Conservation (phyloP, 1,140 invertebrate species). For the Bombus sibiricus region DNA sequence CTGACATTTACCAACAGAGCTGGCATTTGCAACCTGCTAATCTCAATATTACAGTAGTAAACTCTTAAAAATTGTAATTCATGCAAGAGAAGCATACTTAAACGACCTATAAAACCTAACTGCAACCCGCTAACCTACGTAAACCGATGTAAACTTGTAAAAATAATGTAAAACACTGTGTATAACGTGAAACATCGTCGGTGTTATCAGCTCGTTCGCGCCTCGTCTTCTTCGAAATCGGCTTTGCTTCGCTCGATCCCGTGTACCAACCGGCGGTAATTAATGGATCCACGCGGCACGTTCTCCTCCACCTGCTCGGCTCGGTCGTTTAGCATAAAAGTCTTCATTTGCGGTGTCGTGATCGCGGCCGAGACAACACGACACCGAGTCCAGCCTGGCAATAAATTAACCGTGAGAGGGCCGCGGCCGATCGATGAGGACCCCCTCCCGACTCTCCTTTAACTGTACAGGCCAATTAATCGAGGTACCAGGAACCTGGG, state of each 20-base stretch:
- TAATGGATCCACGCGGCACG: slow-evolving; percentile 37
- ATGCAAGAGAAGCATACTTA: not conserved
- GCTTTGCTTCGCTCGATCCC: not conserved
- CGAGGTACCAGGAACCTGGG: slow-evolving; percentile 70
- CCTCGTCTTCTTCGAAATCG: slow-evolving; percentile 22
- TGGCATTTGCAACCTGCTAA: not conserved
- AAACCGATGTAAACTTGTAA: not conserved
- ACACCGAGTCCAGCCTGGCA: slow-evolving; percentile 60
- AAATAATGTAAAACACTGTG: not conserved
- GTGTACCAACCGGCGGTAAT: slow-evolving; percentile 39
- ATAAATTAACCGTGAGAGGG: slow-evolving; percentile 72
- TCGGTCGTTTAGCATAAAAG: slow-evolving; percentile 70
- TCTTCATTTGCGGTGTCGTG: slow-evolving; percentile 66
- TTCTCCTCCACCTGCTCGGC: slow-evolving; percentile 35
- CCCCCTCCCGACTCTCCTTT: slow-evolving; percentile 34
- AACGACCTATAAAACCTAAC: not conserved
- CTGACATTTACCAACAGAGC: not conserved
- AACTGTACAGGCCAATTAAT: slow-evolving; percentile 78
- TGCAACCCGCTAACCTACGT: not conserved
- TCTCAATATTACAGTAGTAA: not conserved
- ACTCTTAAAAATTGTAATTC: not conserved
- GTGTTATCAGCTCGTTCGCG: not conserved
- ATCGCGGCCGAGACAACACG: slow-evolving; percentile 58
- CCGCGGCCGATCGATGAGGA: slow-evolving; percentile 67
- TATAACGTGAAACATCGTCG: not conserved